Percentiles rank a stretch among this genome's conserved stretches.
Evolutionary conservation across 2,888 invertebrate species (phyloP).

Genomic region (Ichneumoninae sp.): DNA sequence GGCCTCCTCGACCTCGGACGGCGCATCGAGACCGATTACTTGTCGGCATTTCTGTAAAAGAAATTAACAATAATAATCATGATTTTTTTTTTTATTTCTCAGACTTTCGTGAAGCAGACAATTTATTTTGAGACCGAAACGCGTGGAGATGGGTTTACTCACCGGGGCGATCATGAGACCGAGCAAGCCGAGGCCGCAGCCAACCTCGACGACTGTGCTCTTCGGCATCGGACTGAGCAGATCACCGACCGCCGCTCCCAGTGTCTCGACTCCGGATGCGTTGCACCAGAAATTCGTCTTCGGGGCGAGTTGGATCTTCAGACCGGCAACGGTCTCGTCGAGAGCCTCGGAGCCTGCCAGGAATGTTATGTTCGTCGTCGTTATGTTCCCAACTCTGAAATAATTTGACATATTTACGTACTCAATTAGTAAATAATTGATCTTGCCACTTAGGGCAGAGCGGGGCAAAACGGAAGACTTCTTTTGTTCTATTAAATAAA

Average conservation of each 20-base stretch:
- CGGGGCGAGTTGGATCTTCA: slow-evolving; percentile 81
- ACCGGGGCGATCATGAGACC: slow-evolving; percentile 81
- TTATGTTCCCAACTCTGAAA: slow-evolving; percentile 73
- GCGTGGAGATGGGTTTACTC: slow-evolving; percentile 61
- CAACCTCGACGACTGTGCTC: slow-evolving; percentile 80
- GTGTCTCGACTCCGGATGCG: slow-evolving; percentile 79
- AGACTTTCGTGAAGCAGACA: not conserved
- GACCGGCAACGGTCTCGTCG: slow-evolving; percentile 79
- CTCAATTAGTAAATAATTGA: not conserved
- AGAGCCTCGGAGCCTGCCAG: slow-evolving; percentile 81
- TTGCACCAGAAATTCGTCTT: slow-evolving; percentile 83
- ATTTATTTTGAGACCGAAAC: not conserved
- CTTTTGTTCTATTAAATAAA: too few species aligned
- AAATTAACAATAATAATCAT: slow-evolving; percentile 18
- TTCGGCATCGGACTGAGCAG: slow-evolving; percentile 76
- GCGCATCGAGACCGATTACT: slow-evolving; percentile 81
- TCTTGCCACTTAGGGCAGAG: not conserved
- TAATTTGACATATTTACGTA: not conserved
- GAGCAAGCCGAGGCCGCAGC: slow-evolving; percentile 81
- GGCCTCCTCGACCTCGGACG: slow-evolving; percentile 82
- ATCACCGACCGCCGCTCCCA: slow-evolving; percentile 78
- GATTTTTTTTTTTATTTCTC: not conserved
- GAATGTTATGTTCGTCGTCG: slow-evolving; percentile 79
- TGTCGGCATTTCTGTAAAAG: slow-evolving; percentile 79
- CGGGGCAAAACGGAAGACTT: too few species aligned